These are phyloP conservation scores for Druceiella hillmani DNA, from an alignment of 2,888 invertebrate genomes.

Conservation along the genomic window DNA sequence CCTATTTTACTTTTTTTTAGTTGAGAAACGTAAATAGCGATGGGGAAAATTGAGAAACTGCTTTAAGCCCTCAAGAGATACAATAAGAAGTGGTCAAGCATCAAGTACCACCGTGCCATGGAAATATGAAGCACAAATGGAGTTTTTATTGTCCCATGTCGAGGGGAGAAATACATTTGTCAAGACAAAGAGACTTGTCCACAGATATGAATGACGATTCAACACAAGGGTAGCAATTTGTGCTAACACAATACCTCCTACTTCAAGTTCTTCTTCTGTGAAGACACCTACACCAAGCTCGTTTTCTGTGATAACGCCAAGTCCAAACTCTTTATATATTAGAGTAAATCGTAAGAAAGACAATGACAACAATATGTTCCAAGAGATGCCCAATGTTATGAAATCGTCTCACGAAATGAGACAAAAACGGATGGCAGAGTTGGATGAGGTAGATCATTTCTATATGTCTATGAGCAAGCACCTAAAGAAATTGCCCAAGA, in stretches of 20 bases:
- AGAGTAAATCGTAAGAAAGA: slow-evolving; percentile 15
- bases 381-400: slow-evolving; percentile 15
- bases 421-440: slow-evolving; percentile 18
- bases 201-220: slow-evolving; percentile 13
- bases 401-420: slow-evolving; percentile 15
- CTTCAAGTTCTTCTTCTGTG: slow-evolving; percentile 11
- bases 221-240: slow-evolving; percentile 18
- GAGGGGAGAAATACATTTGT: slow-evolving; percentile 9
- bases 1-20: slow-evolving; percentile 17
- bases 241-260: slow-evolving; percentile 12
- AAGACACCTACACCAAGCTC: slow-evolving; percentile 11
- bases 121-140: slow-evolving; percentile 17
- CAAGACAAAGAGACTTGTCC: slow-evolving; percentile 10
- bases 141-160: slow-evolving; percentile 15
- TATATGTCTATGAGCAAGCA: slow-evolving; percentile 10
- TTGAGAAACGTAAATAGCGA: slow-evolving; percentile 15
- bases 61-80: no score
- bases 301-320: slow-evolving; percentile 10
- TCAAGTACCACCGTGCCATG: slow-evolving; percentile 14
- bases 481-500: slow-evolving; percentile 7
- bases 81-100: slow-evolving; percentile 18
- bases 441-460: slow-evolving; percentile 12
- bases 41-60: slow-evolving; percentile 23
- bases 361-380: slow-evolving; percentile 14
- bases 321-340: no score